Conservation (phyloP, 1,140 invertebrate species). For the Caerostris extrusa region DNA sequence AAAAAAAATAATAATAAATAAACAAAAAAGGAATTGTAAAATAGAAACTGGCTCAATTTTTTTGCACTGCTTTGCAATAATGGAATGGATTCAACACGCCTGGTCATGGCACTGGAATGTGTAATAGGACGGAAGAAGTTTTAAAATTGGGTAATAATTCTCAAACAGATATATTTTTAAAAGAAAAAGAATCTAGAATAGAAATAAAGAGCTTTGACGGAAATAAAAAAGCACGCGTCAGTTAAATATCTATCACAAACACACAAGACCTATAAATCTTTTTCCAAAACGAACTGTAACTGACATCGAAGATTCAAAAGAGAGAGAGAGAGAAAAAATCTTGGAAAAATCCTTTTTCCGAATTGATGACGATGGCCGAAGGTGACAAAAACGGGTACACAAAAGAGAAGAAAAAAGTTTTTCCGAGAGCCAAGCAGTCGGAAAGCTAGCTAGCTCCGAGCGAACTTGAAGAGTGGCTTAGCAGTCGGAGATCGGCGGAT, state of each 20-base stretch:
- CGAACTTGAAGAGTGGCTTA: background rate
- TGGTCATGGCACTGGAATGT: background rate
- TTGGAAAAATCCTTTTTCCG: background rate
- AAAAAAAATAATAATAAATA: too few relatives aligned
- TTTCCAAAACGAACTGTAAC: too few relatives aligned
- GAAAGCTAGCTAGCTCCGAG: background rate
- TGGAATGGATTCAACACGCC: too few relatives aligned
- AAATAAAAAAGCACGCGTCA: too few relatives aligned
- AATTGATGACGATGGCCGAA: background rate
- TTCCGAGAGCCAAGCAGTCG: background rate
- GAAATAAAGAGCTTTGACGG: too few relatives aligned
- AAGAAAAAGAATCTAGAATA: too few relatives aligned
- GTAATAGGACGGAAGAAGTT: background rate
- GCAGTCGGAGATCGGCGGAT: constrained; percentile 34
- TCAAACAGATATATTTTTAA: background rate
- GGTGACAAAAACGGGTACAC: background rate
- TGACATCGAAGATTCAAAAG: background rate
- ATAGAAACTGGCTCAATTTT: too few relatives aligned
- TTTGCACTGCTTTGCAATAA: too few relatives aligned
- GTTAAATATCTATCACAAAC: too few relatives aligned
- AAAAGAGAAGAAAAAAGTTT: background rate
- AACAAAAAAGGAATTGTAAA: too few relatives aligned
- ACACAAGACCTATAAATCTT: too few relatives aligned
- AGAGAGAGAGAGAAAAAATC: background rate
- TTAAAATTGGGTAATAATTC: background rate